These are phyloP conservation scores for Habroteleia sp. DNA, from an alignment of 2,888 invertebrate genomes.

Conservation along the genomic window DNA sequence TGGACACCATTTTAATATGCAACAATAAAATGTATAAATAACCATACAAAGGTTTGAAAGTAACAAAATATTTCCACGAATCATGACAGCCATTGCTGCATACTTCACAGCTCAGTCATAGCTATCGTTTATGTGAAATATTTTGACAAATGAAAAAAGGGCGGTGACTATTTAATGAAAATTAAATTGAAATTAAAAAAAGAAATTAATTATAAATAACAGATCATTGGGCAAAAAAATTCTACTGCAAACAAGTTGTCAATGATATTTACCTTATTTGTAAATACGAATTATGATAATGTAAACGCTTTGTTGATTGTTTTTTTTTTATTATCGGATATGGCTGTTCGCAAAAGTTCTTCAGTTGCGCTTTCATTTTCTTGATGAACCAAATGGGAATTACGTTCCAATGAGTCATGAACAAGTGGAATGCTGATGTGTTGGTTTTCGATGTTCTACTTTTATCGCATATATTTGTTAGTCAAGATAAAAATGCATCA, in stretches of 20 bases:
- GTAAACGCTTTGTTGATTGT: conserved; percentile 11
- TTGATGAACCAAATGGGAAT: conserved; percentile 16
- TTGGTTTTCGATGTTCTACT: conserved; percentile 31
- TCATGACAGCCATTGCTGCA: conserved; percentile 52
- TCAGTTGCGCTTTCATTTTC: conserved; percentile 9
- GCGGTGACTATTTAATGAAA: background rate
- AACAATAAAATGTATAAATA: no score
- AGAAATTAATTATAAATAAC: no score
- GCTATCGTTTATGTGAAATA: conserved; percentile 14
- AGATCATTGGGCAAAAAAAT: background rate
- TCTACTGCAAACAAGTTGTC: conserved; percentile 14
- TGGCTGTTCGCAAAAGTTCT: background rate
- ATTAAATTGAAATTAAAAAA: no score
- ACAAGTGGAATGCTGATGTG: conserved; percentile 29
- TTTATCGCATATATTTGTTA: conserved; percentile 8
- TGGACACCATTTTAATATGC: no score
- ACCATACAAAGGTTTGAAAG: no score
- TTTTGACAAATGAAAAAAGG: conserved; percentile 19
- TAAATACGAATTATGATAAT: conserved; percentile 38
- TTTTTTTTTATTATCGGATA: conserved; percentile 14
- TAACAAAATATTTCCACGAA: conserved; percentile 22
- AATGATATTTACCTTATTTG: conserved; percentile 50
- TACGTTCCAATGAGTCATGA: conserved; percentile 36
- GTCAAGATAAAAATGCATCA: no score
- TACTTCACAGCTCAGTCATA: conserved; percentile 40